These are phyloP conservation scores for Agrilus planipennis DNA, from an alignment of 1,140 invertebrate genomes.

Conservation along the genomic window DNA sequence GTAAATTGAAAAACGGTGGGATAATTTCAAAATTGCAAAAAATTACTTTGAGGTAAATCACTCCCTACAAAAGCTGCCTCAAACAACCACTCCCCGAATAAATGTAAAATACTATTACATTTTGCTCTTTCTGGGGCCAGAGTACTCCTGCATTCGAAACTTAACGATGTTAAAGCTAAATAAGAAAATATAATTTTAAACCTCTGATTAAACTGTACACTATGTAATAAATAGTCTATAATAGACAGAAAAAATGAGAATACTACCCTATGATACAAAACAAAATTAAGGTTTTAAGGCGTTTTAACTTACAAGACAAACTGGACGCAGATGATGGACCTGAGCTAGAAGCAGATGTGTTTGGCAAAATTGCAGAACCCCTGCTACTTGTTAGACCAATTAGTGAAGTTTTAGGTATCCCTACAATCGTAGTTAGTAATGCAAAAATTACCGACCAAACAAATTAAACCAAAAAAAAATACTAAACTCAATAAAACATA, in stretches of 20 bases:
- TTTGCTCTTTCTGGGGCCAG: slow-evolving; percentile 70
- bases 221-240: background rate
- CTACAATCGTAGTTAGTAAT: too few relatives aligned
- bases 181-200: slow-evolving; percentile 11
- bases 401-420: slow-evolving; percentile 65
- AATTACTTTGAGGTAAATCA: slow-evolving; percentile 42
- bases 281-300: slow-evolving; percentile 1
- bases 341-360: slow-evolving; percentile 38
- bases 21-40: background rate
- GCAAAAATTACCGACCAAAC: too few relatives aligned
- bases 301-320: slow-evolving; percentile 49
- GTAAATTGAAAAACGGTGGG: slow-evolving; percentile 6
- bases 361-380: slow-evolving; percentile 29
- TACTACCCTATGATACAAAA: slow-evolving; percentile 5
- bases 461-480: too few relatives aligned
- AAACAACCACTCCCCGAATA: slow-evolving; percentile 95
- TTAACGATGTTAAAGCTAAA: slow-evolving; percentile 33
- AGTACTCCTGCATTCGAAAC: slow-evolving; percentile 29
- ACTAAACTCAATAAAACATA: too few relatives aligned
- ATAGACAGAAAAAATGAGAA: slow-evolving; percentile 4
- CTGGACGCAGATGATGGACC: slow-evolving; percentile 54
- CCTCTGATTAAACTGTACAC: too few relatives aligned
- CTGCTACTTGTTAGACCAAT: slow-evolving; percentile 63
- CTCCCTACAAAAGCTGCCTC: slow-evolving; percentile 85
- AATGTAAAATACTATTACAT: slow-evolving; percentile 82